These are phyloP conservation scores for Leptinotarsa defecta DNA, from an alignment of 1,140 invertebrate species.

Conservation along the genomic window DNA sequence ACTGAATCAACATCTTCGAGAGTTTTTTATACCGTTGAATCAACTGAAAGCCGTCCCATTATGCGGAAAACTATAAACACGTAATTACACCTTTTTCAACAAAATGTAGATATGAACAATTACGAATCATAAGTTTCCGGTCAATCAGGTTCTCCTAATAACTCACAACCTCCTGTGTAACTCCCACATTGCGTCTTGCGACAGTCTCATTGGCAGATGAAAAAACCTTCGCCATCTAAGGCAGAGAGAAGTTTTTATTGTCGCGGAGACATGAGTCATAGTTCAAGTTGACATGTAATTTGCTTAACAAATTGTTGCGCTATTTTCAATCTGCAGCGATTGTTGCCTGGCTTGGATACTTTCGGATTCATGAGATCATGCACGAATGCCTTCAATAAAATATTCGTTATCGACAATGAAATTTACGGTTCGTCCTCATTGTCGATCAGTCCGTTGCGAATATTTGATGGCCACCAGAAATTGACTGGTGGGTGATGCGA, in stretches of 20 bases:
- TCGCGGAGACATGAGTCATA: conserved; percentile 6
- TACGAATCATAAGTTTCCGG: background rate
- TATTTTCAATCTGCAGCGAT: conserved; percentile 1
- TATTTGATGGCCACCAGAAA: too few species aligned
- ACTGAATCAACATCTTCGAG: too few species aligned
- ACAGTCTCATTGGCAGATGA: background rate
- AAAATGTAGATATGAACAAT: background rate
- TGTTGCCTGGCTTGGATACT: background rate
- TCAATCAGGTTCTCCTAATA: conserved; percentile 16
- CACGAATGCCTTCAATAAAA: background rate
- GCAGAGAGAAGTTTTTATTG: conserved; percentile 8
- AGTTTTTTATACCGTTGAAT: too few species aligned
- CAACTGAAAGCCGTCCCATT: background rate
- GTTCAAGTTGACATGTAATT: conserved; percentile 17
- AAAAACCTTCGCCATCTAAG: background rate
- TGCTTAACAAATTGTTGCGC: conserved; percentile 17
- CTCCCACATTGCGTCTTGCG: background rate
- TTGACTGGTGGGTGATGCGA: too few species aligned
- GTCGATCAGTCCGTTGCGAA: too few species aligned
- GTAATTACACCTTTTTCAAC: background rate
- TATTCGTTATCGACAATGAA: too few species aligned
- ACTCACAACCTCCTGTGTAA: background rate
- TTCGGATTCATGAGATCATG: conserved; percentile 18
- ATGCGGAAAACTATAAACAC: background rate
- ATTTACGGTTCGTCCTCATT: too few species aligned